These are phyloP conservation scores for Trissolcus basalis DNA, from an alignment of 1,140 invertebrate genomes.

Conservation along the genomic window DNA sequence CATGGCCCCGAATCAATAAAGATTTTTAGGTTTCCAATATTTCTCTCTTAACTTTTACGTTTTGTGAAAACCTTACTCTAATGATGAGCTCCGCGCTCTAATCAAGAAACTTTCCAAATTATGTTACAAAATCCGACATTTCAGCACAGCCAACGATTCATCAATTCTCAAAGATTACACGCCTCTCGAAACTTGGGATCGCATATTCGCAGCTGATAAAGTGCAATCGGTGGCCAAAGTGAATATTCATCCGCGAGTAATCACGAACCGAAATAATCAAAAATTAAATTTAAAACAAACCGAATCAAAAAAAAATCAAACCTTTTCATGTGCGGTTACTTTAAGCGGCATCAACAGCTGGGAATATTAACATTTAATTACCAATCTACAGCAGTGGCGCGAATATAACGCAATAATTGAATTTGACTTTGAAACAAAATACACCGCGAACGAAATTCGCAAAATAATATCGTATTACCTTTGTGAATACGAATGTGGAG, in stretches of 20 bases:
- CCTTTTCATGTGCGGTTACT: background rate
- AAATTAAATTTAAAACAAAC: background rate
- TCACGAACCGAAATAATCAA: too few relatives aligned
- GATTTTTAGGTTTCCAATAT: constrained; percentile 27
- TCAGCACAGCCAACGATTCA: too few relatives aligned
- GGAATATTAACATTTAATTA: constrained; percentile 10
- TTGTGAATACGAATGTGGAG: background rate
- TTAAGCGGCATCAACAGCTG: background rate
- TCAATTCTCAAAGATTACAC: too few relatives aligned
- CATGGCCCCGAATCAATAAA: constrained; percentile 36
- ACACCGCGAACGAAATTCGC: background rate
- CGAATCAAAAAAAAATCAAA: background rate
- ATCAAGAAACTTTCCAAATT: constrained; percentile 19
- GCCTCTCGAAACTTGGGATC: too few relatives aligned
- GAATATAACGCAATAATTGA: constrained; percentile 5
- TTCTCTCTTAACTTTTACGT: constrained; percentile 22
- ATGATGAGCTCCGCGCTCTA: constrained; percentile 18
- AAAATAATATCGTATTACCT: constrained; percentile 17
- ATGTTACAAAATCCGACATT: too few relatives aligned
- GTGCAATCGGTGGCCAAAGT: too few relatives aligned
- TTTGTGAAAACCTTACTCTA: constrained; percentile 32
- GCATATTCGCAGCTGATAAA: too few relatives aligned
- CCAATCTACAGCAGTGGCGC: background rate
- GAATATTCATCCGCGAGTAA: too few relatives aligned
- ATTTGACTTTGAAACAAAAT: constrained; percentile 17